phyloP scores from a whole-genome alignment of 2,797 vertebrate species.

The Muscicapa comitata region DNA sequence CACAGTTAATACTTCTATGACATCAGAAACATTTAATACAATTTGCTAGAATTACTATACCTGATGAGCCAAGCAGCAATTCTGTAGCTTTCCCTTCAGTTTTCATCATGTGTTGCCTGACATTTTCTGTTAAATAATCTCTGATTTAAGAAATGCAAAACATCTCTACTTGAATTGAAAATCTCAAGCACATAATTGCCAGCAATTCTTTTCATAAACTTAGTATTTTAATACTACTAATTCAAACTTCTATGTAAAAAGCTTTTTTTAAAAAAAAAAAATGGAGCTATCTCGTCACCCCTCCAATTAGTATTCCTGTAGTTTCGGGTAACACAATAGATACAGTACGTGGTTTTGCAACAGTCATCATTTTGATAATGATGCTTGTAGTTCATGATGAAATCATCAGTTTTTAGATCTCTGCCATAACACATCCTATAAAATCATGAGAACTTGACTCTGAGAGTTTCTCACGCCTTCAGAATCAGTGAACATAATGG shows the following conservation, averaged over 20 bases:
- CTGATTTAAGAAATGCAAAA: slow-evolving; percentile 39
- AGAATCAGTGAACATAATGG: slow-evolving; percentile 77
- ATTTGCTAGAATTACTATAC: slow-evolving; percentile 32
- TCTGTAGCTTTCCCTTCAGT: slow-evolving; percentile 35
- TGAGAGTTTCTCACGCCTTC: slow-evolving; percentile 92
- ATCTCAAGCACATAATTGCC: not conserved
- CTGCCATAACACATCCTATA: slow-evolving; percentile 83
- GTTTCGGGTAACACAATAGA: slow-evolving; percentile 68
- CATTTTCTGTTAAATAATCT: slow-evolving; percentile 6
- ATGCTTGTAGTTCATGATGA: slow-evolving; percentile 79
- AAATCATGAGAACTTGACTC: slow-evolving; percentile 94
- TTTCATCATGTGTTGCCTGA: not conserved
- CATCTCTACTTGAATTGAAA: not conserved
- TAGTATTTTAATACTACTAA: not conserved
- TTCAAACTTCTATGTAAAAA: not conserved
- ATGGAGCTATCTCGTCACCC: slow-evolving; percentile 23
- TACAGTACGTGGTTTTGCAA: slow-evolving; percentile 74
- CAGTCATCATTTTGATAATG: slow-evolving; percentile 78
- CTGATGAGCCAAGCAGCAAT: slow-evolving; percentile 38
- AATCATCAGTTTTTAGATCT: slow-evolving; percentile 79
- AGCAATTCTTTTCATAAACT: not conserved
- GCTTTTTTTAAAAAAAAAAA: not conserved
- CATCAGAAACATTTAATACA: slow-evolving; percentile 34
- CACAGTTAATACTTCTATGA: slow-evolving; percentile 18
- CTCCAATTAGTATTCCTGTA: slow-evolving; percentile 55